phyloP scores from a whole-genome alignment of 2,113 vertebrate species.

The Melanerpes formicivorus region DNA sequence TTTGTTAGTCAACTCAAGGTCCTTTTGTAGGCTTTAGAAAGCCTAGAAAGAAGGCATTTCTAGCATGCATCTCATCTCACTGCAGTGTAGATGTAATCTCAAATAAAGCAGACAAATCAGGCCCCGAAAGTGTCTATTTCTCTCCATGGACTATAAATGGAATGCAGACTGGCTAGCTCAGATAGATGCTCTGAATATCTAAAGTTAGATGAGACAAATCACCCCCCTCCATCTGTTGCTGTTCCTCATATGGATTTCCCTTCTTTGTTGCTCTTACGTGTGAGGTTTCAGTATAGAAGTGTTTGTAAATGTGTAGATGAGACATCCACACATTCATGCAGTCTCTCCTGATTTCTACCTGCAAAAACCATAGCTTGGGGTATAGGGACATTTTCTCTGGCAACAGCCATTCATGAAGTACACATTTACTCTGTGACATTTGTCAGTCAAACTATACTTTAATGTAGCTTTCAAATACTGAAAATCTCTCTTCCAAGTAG shows the following conservation, averaged over 20 bases:
- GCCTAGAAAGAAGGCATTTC: conserved; percentile 8
- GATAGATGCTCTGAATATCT: not conserved
- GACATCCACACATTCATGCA: accelerated
- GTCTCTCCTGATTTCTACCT: not conserved
- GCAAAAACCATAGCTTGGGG: not conserved
- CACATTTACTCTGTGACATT: not conserved
- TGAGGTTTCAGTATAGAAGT: not conserved
- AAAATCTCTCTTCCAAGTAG: not conserved
- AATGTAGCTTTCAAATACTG: not conserved
- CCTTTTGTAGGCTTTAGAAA: not conserved
- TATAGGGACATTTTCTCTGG: not conserved
- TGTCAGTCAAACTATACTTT: not conserved
- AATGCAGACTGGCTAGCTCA: conserved; percentile 18
- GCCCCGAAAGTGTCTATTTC: conserved; percentile 3
- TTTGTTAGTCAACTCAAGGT: not conserved
- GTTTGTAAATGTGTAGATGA: not conserved
- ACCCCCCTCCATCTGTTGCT: conserved; percentile 17
- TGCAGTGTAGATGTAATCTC: not conserved
- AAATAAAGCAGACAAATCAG: not conserved
- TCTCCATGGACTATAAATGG: conserved; percentile 3
- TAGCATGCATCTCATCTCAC: not conserved
- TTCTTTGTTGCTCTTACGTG: not conserved
- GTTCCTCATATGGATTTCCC: conserved; percentile 13
- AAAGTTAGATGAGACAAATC: conserved; percentile 49
- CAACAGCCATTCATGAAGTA: not conserved